phyloP scores from a whole-genome alignment of 2,888 invertebrate genomes.

The Augochlorella aurata region DNA sequence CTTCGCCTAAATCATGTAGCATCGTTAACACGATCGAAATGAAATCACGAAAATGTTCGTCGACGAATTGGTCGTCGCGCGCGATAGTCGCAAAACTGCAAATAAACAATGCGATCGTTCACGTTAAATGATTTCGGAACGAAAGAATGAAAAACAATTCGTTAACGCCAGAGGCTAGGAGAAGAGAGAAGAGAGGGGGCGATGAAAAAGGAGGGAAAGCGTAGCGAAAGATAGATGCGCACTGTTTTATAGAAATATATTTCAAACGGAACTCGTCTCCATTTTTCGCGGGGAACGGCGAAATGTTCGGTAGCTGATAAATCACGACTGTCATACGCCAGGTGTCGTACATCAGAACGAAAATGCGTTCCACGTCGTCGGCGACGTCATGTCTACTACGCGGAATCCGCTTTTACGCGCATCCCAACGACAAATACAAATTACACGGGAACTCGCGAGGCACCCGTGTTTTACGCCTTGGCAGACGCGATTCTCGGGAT shows the following conservation, averaged over 20 bases:
- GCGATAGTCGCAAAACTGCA: no score
- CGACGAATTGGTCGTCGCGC: no score
- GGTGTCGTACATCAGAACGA: slow-evolving; percentile 70
- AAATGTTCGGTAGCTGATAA: slow-evolving; percentile 71
- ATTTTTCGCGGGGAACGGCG: slow-evolving; percentile 45
- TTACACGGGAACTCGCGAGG: slow-evolving; percentile 66
- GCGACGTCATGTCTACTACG: slow-evolving; percentile 57
- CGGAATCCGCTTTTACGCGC: slow-evolving; percentile 66
- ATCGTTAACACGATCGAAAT: no score
- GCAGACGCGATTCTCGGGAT: slow-evolving; percentile 70
- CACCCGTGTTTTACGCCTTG: slow-evolving; percentile 68
- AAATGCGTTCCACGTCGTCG: slow-evolving; percentile 65
- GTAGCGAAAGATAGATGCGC: neutral
- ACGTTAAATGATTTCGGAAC: neutral
- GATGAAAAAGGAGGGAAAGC: neutral
- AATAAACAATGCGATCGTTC: neutral
- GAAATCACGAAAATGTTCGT: no score
- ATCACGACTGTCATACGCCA: slow-evolving; percentile 72
- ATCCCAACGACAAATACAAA: slow-evolving; percentile 69
- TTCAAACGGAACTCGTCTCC: slow-evolving; percentile 33
- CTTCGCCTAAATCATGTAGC: no score
- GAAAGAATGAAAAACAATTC: slow-evolving; percentile 6
- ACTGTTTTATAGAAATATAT: slow-evolving; percentile 38
- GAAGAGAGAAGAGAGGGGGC: no score
- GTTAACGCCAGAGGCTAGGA: neutral